These are phyloP conservation scores for Enteromius viviparus DNA, from an alignment of 2,797 vertebrate species.

Conservation along the genomic window DNA sequence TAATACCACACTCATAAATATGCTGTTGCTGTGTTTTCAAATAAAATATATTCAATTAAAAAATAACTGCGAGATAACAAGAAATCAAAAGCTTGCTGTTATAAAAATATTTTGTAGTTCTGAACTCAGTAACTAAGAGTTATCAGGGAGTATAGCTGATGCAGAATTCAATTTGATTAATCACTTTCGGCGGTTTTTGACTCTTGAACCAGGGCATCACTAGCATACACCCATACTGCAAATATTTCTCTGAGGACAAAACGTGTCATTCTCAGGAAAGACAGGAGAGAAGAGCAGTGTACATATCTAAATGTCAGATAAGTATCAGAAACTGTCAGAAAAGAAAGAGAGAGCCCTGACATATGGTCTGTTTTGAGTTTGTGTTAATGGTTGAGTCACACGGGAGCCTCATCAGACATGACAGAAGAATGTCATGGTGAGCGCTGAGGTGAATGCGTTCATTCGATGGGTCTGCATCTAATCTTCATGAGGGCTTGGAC, in stretches of 20 bases:
- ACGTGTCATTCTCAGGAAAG: constrained; percentile 46
- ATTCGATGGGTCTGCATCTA: constrained; percentile 27
- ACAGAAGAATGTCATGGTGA: constrained; percentile 46
- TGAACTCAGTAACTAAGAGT: neutral
- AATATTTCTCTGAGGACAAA: constrained; percentile 60
- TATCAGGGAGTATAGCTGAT: neutral
- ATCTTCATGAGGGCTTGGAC: constrained; percentile 1
- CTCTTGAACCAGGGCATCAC: constrained; percentile 22
- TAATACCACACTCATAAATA: neutral
- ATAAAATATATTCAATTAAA: neutral
- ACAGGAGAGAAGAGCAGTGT: constrained; percentile 20
- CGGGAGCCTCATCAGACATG: constrained; percentile 38
- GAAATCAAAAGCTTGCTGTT: neutral
- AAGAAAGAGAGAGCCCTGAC: constrained; percentile 46
- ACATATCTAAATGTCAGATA: constrained; percentile 48
- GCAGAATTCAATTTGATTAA: constrained; percentile 23
- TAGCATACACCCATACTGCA: constrained; percentile 40
- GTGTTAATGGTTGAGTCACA: constrained; percentile 29
- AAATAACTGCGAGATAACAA: neutral
- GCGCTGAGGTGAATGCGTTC: constrained; percentile 24
- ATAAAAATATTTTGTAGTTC: neutral
- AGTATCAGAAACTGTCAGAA: constrained; percentile 45
- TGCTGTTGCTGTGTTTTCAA: neutral
- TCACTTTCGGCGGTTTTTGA: neutral
- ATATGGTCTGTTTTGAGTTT: constrained; percentile 36